Conservation (phyloP, 2,888 invertebrate species). For the Brachyptera risi region DNA sequence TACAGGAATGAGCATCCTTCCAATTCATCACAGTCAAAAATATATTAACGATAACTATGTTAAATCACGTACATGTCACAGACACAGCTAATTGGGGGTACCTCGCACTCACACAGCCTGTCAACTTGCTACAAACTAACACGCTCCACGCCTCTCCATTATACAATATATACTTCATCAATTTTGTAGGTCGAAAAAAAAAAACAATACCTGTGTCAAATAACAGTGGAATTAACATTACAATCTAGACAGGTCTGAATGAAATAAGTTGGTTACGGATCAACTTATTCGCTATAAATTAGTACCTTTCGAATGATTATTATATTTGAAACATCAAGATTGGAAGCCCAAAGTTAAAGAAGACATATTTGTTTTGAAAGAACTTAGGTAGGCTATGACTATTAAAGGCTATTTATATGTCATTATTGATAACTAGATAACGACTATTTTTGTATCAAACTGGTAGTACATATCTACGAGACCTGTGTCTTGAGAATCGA, state of each 20-base stretch:
- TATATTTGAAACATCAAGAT: neutral
- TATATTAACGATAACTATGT: conserved; percentile 26
- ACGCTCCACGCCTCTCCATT: neutral
- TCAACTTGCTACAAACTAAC: neutral
- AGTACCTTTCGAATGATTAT: no score
- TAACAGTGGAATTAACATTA: no score
- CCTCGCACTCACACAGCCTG: neutral
- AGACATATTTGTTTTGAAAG: no score
- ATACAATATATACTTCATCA: neutral
- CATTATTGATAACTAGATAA: neutral
- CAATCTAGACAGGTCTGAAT: no score
- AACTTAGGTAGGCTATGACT: no score
- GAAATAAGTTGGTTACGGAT: no score
- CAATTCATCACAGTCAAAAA: conserved; percentile 36
- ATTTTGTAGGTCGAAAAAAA: no score
- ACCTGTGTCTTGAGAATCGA: no score
- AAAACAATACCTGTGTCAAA: neutral
- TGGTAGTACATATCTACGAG: no score
- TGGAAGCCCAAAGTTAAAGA: neutral
- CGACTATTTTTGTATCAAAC: no score
- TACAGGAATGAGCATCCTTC: conserved; percentile 34
- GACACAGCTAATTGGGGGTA: neutral
- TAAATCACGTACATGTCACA: neutral
- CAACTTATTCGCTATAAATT: no score
- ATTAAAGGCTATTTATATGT: no score